Evolutionary conservation across 1,140 invertebrate species (phyloP).

Genomic region (Brevipalpus yothersi): DNA sequence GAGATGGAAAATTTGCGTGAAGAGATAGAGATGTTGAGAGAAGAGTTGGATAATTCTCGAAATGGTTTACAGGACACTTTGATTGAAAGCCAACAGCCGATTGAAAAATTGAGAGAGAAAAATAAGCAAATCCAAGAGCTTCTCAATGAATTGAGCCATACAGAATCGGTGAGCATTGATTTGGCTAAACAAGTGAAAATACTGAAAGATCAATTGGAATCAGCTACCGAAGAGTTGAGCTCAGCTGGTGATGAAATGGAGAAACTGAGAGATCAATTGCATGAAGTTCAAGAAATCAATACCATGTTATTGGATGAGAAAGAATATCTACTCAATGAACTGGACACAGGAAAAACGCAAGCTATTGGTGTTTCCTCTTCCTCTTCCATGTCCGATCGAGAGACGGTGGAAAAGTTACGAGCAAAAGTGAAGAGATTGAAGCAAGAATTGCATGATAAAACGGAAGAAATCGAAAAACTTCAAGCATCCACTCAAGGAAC

Average conservation of each 20-base stretch:
- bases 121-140: constrained; percentile 8
- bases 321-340: not conserved
- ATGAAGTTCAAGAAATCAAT: constrained; percentile 3
- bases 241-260: not conserved
- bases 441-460: too few relatives aligned
- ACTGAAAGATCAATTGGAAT: constrained; percentile 5
- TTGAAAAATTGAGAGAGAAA: constrained; percentile 3
- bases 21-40: constrained; percentile 1
- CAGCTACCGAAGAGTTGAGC: not conserved
- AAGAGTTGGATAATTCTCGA: constrained; percentile 2
- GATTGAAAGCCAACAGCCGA: not conserved
- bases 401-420: too few relatives aligned
- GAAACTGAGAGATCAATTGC: not conserved
- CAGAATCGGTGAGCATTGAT: constrained; percentile 5
- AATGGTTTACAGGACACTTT: not conserved
- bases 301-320: constrained; percentile 2
- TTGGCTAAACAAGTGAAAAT: constrained; percentile 7
- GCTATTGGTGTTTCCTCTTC: not conserved
- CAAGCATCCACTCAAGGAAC: too few relatives aligned
- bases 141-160: constrained; percentile 2
- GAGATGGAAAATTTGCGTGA: not conserved
- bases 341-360: not conserved
- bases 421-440: too few relatives aligned
- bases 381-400: too few relatives aligned
- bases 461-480: too few relatives aligned